phyloP scores from a whole-genome alignment of 2,888 invertebrate species.

The Clunio marinus region DNA sequence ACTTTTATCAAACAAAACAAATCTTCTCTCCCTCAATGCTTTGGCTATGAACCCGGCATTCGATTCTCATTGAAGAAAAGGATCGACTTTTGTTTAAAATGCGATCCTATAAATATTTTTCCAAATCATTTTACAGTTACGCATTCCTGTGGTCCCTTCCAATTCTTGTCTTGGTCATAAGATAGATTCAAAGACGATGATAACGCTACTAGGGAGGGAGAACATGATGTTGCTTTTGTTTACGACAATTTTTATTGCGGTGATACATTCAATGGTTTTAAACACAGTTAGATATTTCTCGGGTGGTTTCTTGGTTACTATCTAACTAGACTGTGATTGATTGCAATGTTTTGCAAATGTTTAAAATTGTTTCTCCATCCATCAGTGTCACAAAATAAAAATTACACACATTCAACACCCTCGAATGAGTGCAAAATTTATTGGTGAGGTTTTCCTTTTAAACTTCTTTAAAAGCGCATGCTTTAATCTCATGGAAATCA shows the following conservation, averaged over 20 bases:
- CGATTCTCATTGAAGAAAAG: constrained; percentile 8
- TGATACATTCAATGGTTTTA: background rate
- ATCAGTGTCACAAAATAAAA: constrained; percentile 21
- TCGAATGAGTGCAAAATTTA: background rate
- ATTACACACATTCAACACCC: constrained; percentile 27
- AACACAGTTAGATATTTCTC: constrained; percentile 6
- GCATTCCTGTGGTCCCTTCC: background rate
- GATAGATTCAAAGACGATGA: constrained; percentile 14
- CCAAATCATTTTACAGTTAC: constrained; percentile 31
- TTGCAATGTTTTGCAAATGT: constrained; percentile 12
- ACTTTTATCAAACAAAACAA: background rate
- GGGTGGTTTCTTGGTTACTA: background rate
- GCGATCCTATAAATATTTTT: constrained; percentile 18
- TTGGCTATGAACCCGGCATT: constrained; percentile 28
- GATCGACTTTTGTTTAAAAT: background rate
- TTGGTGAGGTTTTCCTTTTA: background rate
- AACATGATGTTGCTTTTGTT: background rate
- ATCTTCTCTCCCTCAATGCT: constrained; percentile 27
- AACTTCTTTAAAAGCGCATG: no score
- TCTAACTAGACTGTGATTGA: constrained; percentile 32
- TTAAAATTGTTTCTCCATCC: constrained; percentile 10
- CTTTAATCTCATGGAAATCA: no score
- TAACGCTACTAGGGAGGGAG: background rate
- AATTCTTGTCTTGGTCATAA: constrained; percentile 25
- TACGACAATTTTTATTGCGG: constrained; percentile 10